Percentiles rank a stretch among this genome's conserved stretches.
These are phyloP conservation scores for Conops quadrifasciatus DNA, from an alignment of 2,888 invertebrate species.

Conservation along the genomic window DNA sequence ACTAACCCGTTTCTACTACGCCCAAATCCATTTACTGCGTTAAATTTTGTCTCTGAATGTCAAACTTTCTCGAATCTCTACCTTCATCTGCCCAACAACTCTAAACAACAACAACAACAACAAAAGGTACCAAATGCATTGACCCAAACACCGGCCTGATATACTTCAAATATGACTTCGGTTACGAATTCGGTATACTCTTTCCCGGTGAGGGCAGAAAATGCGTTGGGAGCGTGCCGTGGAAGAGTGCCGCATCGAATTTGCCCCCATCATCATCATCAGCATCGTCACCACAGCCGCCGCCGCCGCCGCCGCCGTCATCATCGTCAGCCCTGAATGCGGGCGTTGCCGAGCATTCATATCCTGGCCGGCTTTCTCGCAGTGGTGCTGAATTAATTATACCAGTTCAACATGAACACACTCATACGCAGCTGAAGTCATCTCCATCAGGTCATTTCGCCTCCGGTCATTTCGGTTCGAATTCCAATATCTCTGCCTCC, in stretches of 20 bases:
- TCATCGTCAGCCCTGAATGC: too few relatives aligned
- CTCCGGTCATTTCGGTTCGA: slow-evolving; percentile 25
- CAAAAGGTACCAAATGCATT: slow-evolving; percentile 77
- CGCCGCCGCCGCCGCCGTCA: slow-evolving; percentile 64
- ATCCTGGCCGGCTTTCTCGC: too few relatives aligned
- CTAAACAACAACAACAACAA: too few relatives aligned
- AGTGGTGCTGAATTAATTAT: slow-evolving; percentile 69
- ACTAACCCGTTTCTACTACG: slow-evolving; percentile 20
- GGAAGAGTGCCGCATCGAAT: slow-evolving; percentile 51
- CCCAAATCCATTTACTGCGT: not conserved
- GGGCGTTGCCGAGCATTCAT: too few relatives aligned
- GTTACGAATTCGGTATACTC: slow-evolving; percentile 80
- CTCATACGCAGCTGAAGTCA: slow-evolving; percentile 17
- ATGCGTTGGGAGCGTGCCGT: slow-evolving; percentile 62
- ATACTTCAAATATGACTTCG: slow-evolving; percentile 84
- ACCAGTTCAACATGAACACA: slow-evolving; percentile 74
- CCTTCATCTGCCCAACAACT: too few relatives aligned
- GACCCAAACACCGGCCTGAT: slow-evolving; percentile 80
- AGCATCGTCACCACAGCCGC: slow-evolving; percentile 46
- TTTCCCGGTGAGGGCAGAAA: slow-evolving; percentile 73
- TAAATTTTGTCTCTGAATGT: too few relatives aligned
- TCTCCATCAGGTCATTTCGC: slow-evolving; percentile 6
- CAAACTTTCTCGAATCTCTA: too few relatives aligned
- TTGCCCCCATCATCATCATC: slow-evolving; percentile 19
- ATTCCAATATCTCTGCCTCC: slow-evolving; percentile 30